A percentile compares a stretch with the other conserved stretches of the same genome.
These are phyloP conservation scores for Otus sunia DNA, from an alignment of 2,113 vertebrate species.

Conservation along the genomic window DNA sequence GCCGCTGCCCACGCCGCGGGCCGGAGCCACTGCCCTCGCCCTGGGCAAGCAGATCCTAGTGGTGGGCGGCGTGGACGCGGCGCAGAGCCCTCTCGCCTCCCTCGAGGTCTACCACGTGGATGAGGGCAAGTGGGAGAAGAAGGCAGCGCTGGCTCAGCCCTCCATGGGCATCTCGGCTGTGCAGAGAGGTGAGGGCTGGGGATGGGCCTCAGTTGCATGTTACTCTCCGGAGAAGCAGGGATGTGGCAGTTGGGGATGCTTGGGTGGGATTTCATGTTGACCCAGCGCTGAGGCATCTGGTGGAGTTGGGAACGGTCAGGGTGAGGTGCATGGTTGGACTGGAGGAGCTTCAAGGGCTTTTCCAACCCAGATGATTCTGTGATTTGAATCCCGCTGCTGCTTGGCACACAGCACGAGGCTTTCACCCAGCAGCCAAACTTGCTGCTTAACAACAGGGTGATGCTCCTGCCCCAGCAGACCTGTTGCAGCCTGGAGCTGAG, in stretches of 20 bases:
- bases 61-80: slow-evolving; percentile 90
- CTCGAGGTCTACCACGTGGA: slow-evolving; percentile 91
- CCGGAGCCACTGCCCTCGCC: slow-evolving; percentile 84
- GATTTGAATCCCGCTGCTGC: not conserved
- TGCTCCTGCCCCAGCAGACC: not conserved
- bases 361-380: too few relatives aligned
- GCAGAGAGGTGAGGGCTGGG: slow-evolving; percentile 87
- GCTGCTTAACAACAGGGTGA: not conserved
- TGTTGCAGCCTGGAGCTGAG: not conserved
- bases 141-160: slow-evolving; percentile 85
- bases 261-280: not conserved
- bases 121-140: slow-evolving; percentile 93
- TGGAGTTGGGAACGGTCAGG: too few relatives aligned
- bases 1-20: slow-evolving; percentile 84
- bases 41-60: slow-evolving; percentile 88
- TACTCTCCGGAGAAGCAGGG: fast-evolving
- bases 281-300: too few relatives aligned
- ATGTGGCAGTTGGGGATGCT: not conserved
- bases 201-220: not conserved
- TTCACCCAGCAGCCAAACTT: not conserved
- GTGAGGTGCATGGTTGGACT: too few relatives aligned
- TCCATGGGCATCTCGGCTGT: slow-evolving; percentile 93
- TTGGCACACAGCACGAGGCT: not conserved
- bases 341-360: too few relatives aligned
- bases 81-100: slow-evolving; percentile 89